Conservation (phyloP, 2,888 invertebrate species). For the Netelia fuscicornis region DNA sequence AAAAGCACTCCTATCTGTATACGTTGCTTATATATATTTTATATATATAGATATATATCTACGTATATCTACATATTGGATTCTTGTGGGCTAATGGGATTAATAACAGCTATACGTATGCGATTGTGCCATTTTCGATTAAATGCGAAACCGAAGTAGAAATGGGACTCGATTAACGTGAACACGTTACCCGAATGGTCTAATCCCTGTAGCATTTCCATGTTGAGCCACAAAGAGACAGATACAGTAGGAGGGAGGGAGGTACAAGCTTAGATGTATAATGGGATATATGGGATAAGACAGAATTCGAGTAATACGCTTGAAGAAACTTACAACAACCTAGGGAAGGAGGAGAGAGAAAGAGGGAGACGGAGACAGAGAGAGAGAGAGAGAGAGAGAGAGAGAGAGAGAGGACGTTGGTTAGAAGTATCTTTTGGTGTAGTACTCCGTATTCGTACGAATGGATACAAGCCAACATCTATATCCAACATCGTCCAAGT, state of each 20-base stretch:
- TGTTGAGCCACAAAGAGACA: not conserved
- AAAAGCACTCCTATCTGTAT: no score
- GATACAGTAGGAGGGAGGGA: not conserved
- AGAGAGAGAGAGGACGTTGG: conserved; percentile 1
- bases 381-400: not conserved
- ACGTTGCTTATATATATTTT: no score
- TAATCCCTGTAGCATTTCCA: conserved; percentile 43
- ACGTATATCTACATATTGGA: not conserved
- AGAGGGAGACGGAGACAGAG: not conserved
- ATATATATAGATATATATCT: no score
- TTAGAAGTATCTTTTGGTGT: not conserved
- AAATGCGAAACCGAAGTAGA: conserved; percentile 28
- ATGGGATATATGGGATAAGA: conserved; percentile 47
- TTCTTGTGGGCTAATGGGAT: not conserved
- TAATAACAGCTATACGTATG: not conserved
- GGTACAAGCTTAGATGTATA: not conserved
- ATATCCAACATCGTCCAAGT: not conserved
- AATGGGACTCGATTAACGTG: conserved; percentile 47
- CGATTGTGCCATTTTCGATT: conserved; percentile 26
- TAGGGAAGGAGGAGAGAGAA: not conserved
- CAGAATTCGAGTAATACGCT: conserved; percentile 74
- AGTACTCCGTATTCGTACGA: not conserved
- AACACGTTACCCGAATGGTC: conserved; percentile 32
- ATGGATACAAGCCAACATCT: not conserved
- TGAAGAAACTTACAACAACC: conserved; percentile 68